Conservation (phyloP, 2,797 vertebrate genomes). For the Crocodylus rhombifer region DNA sequence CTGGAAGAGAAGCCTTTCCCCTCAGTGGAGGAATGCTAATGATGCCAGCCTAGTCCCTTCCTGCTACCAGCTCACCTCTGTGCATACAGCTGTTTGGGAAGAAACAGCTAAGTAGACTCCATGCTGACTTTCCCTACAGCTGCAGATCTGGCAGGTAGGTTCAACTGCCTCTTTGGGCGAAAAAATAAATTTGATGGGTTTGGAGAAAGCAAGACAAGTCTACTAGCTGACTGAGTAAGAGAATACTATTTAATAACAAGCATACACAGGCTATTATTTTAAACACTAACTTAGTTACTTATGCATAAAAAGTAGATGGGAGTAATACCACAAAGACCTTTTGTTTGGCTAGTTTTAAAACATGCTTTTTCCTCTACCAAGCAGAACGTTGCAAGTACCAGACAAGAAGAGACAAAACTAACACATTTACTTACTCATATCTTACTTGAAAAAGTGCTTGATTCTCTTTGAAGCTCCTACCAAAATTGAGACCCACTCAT, state of each 20-base stretch:
- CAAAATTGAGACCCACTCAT: background rate
- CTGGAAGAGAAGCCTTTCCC: background rate
- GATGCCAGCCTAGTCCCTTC: background rate
- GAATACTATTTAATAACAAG: background rate
- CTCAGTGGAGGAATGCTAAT: fast-evolving
- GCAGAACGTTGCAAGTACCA: background rate
- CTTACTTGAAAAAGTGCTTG: background rate
- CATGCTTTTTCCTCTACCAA: background rate
- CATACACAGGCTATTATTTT: background rate
- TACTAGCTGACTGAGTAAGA: background rate
- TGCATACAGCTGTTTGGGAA: background rate
- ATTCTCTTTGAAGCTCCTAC: background rate
- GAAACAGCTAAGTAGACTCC: background rate
- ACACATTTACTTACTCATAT: background rate
- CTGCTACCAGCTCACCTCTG: no score
- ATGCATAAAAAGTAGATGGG: background rate
- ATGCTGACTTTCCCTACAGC: background rate
- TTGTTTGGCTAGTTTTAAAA: background rate
- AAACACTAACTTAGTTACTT: background rate
- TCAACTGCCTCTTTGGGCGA: background rate
- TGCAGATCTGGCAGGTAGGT: background rate
- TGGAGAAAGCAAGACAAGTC: background rate
- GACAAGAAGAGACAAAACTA: background rate
- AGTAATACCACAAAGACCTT: fast-evolving
- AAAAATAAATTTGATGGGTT: background rate